Evolutionary conservation across 1,140 invertebrate species (phyloP).

Genomic region (Listronotus bonariensis): DNA sequence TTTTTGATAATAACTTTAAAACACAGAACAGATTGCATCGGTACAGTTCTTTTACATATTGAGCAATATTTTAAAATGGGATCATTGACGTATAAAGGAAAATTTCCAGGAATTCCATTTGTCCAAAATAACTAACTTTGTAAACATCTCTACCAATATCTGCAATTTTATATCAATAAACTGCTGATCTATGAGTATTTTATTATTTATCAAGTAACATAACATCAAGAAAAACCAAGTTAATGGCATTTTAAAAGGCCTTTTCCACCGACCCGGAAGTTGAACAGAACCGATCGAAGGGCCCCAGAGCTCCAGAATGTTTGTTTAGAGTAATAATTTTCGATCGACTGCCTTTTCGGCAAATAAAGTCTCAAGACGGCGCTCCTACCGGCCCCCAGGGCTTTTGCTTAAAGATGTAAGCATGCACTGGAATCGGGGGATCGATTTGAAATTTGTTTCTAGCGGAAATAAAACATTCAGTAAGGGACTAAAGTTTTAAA

Average conservation of each 20-base stretch:
- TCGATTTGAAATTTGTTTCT: constrained; percentile 25
- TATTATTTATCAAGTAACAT: constrained; percentile 5
- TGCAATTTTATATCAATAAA: not conserved
- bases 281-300: constrained; percentile 19
- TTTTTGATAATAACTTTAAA: too few relatives aligned
- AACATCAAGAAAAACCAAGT: constrained; percentile 15
- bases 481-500: not conserved
- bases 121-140: too few relatives aligned
- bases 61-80: too few relatives aligned
- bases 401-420: constrained; percentile 30
- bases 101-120: too few relatives aligned
- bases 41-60: too few relatives aligned
- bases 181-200: not conserved
- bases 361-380: constrained; percentile 34
- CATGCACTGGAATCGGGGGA: constrained; percentile 32
- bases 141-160: too few relatives aligned
- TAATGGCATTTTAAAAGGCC: constrained; percentile 32
- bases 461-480: constrained; percentile 29
- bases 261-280: constrained; percentile 12
- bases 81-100: too few relatives aligned
- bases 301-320: constrained; percentile 20
- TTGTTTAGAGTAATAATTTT: constrained; percentile 40
- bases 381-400: constrained; percentile 20
- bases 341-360: constrained; percentile 38
- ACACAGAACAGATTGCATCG: too few relatives aligned